phyloP scores from a whole-genome alignment of 1,140 invertebrate species.

The Drosophila aff. region DNA sequence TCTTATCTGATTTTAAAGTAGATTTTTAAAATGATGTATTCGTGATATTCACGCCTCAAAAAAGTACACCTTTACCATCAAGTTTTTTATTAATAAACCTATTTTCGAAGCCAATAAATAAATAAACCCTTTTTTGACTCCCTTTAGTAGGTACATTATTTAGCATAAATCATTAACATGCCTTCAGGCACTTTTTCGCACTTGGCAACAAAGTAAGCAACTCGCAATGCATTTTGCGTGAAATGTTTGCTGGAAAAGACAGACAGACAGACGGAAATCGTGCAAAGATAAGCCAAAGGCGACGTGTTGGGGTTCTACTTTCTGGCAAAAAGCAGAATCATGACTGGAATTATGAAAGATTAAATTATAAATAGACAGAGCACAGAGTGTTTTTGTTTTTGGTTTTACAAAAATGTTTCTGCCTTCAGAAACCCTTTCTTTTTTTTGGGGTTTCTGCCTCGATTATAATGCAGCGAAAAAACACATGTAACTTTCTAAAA shows the following conservation, averaged over 20 bases:
- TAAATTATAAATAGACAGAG: constrained; percentile 70
- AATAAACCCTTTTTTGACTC: constrained; percentile 14
- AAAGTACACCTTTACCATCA: no score
- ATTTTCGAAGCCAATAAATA: constrained; percentile 1
- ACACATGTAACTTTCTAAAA: constrained; percentile 80
- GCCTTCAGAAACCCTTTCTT: constrained; percentile 24
- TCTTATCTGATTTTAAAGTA: not conserved
- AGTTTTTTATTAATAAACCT: not conserved
- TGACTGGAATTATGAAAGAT: constrained; percentile 76
- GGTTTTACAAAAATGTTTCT: constrained; percentile 34
- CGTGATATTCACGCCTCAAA: not conserved
- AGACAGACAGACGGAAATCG: constrained; percentile 39
- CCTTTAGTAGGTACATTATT: constrained; percentile 1
- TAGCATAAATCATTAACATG: constrained; percentile 59
- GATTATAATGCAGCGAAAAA: constrained; percentile 69
- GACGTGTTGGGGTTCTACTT: constrained; percentile 62
- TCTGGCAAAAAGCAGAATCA: constrained; percentile 44
- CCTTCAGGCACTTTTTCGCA: constrained; percentile 63
- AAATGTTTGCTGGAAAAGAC: constrained; percentile 47
- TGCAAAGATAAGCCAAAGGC: constrained; percentile 55
- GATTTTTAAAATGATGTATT: not conserved
- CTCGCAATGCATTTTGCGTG: constrained; percentile 46
- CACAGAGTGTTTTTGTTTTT: constrained; percentile 14
- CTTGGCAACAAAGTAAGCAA: constrained; percentile 67
- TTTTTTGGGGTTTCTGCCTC: constrained; percentile 41